Conservation (phyloP, 2,888 invertebrate genomes). For the Harpagoxenus sublaevis region DNA sequence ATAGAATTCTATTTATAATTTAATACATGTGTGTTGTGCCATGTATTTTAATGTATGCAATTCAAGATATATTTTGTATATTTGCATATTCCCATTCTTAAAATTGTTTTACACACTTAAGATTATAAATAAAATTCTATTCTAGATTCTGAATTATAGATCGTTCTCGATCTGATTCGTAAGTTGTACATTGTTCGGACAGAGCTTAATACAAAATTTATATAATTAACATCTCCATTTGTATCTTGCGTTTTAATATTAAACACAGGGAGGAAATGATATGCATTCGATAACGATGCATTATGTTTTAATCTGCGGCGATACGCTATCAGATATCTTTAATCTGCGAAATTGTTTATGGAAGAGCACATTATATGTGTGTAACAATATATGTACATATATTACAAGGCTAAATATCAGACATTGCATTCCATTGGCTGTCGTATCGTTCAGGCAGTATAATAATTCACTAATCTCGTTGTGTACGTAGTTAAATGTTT, state of each 20-base stretch:
- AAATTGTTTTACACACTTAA: background rate
- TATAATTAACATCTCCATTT: background rate
- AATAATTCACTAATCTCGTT: background rate
- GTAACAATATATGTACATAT: background rate
- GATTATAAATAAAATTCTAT: background rate
- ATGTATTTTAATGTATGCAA: background rate
- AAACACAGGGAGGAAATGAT: background rate
- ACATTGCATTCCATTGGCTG: background rate
- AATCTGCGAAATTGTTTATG: background rate
- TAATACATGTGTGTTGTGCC: too few species aligned
- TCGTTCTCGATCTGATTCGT: background rate
- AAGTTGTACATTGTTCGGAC: background rate
- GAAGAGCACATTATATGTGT: background rate
- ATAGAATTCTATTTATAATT: conserved; percentile 2
- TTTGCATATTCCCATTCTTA: background rate
- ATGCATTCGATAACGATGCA: background rate
- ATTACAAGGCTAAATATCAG: background rate
- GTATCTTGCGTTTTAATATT: background rate
- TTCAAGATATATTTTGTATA: background rate
- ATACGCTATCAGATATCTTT: conserved; percentile 17
- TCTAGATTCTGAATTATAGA: background rate
- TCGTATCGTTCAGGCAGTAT: background rate
- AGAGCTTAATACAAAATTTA: background rate
- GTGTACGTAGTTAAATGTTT: background rate
- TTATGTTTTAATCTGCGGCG: conserved; percentile 4